Base-by-base conservation (phyloP, 2,113 vertebrate species). In the Balaenoptera acutorostrata region DNA sequence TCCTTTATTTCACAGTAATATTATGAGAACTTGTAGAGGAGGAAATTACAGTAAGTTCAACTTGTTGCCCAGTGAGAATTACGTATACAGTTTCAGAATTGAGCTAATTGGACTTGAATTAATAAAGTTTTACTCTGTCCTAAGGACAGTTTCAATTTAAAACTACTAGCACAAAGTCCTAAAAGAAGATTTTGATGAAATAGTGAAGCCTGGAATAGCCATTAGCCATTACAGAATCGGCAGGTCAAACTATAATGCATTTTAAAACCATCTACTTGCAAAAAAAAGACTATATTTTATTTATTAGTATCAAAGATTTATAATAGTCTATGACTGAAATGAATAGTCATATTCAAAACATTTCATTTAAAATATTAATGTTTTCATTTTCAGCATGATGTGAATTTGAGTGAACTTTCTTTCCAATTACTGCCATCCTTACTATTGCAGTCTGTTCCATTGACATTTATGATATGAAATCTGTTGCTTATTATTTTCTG, bases 391-490 rank as follows among this genome's bases (percentile, higher is more conserved):
- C 61, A 86, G 36, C 88, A 27, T 71, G 64, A 96, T 97, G 49
- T 97, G 83, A 88, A 69, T 96, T 93, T 57, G 81, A 90, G 87
- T 71, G 97, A 63, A 66, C 55, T 75, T 81, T 97, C 97, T 91
- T 96, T 85, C 77, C 92, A 92, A n/a, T 97, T 77, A 88, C 64
- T 36, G 6, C 33, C 88, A 83, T 75, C n/a, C 83, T 68, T 96
- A 92, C 92, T 95, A 49, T 96, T 97, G 61, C 57, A 92, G 6
- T 8, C 27, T 94, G 44, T 46, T 96, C 57, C 71, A 72, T 36
- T 96, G 93, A 93, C 90, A 95, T 93, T 98, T 97, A 93, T 64
- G 89, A 92, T 97, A 75, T 87, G 82, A 97, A 98, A 98, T 96
- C 83, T 97, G 90, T 96, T 66, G 29, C 87, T 96, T 82, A 87